Conservation (phyloP, 1,140 invertebrate species). For the Magallana gigas region DNA sequence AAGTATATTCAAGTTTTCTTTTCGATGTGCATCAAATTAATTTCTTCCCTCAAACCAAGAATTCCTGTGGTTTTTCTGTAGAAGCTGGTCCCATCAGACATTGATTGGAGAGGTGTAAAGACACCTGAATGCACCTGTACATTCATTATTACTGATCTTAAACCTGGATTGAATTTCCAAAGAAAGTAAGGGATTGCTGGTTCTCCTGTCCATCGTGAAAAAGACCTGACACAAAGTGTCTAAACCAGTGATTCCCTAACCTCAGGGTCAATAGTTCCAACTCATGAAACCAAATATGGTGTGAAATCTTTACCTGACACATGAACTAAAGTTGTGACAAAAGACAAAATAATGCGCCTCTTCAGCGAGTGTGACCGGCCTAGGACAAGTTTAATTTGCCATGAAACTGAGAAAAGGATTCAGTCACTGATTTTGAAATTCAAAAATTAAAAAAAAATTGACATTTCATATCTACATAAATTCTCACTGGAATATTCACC, state of each 20-base stretch:
- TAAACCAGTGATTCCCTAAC: not conserved
- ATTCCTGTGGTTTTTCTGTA: not conserved
- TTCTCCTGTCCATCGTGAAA: conserved; percentile 4
- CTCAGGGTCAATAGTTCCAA: not conserved
- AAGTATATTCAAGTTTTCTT: too few relatives aligned
- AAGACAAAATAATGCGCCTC: not conserved
- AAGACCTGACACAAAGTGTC: conserved; percentile 13
- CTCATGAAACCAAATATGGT: conserved; percentile 30
- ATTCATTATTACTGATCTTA: not conserved
- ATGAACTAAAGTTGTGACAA: conserved; percentile 5
- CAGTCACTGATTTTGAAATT: conserved; percentile 12
- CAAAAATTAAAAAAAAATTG: not conserved
- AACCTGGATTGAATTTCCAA: not conserved
- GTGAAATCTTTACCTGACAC: conserved; percentile 19
- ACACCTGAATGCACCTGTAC: conserved; percentile 4
- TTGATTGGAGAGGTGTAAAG: not conserved
- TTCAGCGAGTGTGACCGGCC: not conserved
- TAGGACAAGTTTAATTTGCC: conserved; percentile 24
- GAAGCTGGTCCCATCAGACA: not conserved
- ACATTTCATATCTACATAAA: not conserved
- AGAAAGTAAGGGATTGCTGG: conserved; percentile 14
- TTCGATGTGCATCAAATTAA: too few relatives aligned
- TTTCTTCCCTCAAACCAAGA: not conserved
- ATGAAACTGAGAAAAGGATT: conserved; percentile 24
- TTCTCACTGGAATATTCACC: not conserved